Conservation (phyloP, 2,888 invertebrate species). For the Hololepta plana region DNA sequence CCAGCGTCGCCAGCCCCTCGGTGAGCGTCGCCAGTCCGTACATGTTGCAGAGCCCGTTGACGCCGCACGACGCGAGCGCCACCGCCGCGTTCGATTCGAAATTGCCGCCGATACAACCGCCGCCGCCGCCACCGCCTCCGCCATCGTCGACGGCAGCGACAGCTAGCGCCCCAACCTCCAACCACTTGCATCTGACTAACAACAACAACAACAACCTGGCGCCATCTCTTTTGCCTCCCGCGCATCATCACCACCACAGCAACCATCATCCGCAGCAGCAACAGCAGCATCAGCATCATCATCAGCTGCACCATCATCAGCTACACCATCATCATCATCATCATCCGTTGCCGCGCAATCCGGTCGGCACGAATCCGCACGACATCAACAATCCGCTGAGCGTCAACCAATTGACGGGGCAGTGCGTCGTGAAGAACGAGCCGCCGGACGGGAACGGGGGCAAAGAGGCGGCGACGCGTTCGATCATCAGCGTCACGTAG, state of each 20-base stretch:
- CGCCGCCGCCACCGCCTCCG: constrained; percentile 25
- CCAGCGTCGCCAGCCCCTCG: constrained; percentile 46
- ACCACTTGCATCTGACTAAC: background rate
- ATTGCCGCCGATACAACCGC: no score
- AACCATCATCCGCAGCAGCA: constrained; percentile 29
- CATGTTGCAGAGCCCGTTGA: constrained; percentile 28
- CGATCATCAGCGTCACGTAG: constrained; percentile 28
- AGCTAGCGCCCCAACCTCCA: background rate
- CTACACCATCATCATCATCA: constrained; percentile 18
- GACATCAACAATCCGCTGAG: constrained; percentile 85
- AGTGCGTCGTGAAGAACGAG: constrained; percentile 28
- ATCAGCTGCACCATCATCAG: constrained; percentile 27
- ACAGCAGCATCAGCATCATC: constrained; percentile 18
- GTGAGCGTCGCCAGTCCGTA: constrained; percentile 41
- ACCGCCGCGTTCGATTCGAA: constrained; percentile 23
- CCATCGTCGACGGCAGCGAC: constrained; percentile 7
- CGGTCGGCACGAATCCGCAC: constrained; percentile 80
- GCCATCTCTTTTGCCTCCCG: background rate
- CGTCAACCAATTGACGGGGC: constrained; percentile 76
- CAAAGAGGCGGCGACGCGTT: constrained; percentile 21
- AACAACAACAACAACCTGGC: background rate
- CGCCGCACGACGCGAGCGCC: constrained; percentile 22
- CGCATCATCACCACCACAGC: constrained; percentile 14
- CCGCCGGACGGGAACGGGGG: constrained; percentile 16
- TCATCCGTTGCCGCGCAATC: constrained; percentile 41